Evolutionary conservation across 35 echinoderm and acorn worm species (phyloP).

Genomic region (Heliocidaris erythrogramma): DNA sequence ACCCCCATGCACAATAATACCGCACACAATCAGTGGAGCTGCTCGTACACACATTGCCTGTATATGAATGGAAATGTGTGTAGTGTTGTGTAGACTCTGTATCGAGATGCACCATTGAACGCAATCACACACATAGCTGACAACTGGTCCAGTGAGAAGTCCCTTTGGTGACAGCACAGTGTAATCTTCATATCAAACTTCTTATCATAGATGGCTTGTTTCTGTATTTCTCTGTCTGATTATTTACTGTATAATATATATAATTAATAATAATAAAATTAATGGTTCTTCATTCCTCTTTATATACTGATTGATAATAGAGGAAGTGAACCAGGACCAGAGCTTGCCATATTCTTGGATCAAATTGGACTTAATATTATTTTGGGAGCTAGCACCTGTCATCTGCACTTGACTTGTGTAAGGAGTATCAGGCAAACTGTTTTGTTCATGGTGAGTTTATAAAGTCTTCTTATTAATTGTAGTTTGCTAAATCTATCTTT

Average conservation of each 20-base stretch:
- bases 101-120: background rate
- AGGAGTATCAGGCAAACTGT: too few relatives aligned
- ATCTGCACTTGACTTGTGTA: background rate
- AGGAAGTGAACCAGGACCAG: background rate
- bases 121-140: background rate
- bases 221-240: background rate
- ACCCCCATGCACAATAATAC: background rate
- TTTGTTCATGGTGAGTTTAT: background rate
- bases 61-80: background rate
- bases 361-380: conserved; percentile 6
- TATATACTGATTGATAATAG: background rate
- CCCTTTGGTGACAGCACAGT: too few relatives aligned
- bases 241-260: background rate
- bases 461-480: background rate
- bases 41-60: background rate
- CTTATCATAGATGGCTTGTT: background rate
- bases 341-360: background rate
- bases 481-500: too few relatives aligned
- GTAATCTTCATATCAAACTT: background rate
- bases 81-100: background rate
- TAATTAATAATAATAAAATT: too few relatives aligned
- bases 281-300: background rate
- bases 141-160: background rate
- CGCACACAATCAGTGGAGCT: background rate
- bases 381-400: background rate